Percentiles rank a stretch among this genome's conserved stretches.
These are phyloP conservation scores for Oscarella lobularis DNA, from an alignment of 37 sponge, comb jelly and placozoan genomes.

Conservation along the genomic window DNA sequence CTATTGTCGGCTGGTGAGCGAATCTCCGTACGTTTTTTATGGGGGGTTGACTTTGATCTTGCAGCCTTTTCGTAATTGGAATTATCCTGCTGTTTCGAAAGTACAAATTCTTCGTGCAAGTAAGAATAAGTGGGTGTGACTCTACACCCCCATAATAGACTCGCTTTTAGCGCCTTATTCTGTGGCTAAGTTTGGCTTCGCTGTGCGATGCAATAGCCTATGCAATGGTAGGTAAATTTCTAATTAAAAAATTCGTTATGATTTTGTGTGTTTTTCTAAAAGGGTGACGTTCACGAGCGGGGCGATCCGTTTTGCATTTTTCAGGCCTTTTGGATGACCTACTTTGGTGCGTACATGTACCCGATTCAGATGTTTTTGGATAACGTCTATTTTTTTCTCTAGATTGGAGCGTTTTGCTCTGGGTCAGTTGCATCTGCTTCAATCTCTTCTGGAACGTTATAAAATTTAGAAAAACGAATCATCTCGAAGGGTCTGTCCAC, in stretches of 20 bases:
- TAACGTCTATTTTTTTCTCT: background rate
- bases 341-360: constrained; percentile 35
- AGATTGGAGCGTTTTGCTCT: constrained; percentile 61
- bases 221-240: constrained; percentile 20
- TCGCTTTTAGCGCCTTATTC: constrained; percentile 15
- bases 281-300: background rate
- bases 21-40: background rate
- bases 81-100: constrained; percentile 37
- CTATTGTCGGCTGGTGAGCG: background rate
- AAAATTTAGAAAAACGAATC: constrained; percentile 17
- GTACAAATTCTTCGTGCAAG: constrained; percentile 31
- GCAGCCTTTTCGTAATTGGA: constrained; percentile 18
- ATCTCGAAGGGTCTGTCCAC: background rate
- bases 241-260: too few species aligned
- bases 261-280: too few species aligned
- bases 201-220: constrained; percentile 39
- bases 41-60: background rate
- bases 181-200: constrained; percentile 40
- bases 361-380: too few species aligned
- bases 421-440: constrained; percentile 53
- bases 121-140: background rate
- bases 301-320: constrained; percentile 14
- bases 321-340: constrained; percentile 35
- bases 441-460: constrained; percentile 40
- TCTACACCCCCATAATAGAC: background rate